Percentiles rank a stretch among this genome's conserved stretches.
Conservation (phyloP, 1,140 invertebrate genomes). For the Gonioctena quinquepunctata region DNA sequence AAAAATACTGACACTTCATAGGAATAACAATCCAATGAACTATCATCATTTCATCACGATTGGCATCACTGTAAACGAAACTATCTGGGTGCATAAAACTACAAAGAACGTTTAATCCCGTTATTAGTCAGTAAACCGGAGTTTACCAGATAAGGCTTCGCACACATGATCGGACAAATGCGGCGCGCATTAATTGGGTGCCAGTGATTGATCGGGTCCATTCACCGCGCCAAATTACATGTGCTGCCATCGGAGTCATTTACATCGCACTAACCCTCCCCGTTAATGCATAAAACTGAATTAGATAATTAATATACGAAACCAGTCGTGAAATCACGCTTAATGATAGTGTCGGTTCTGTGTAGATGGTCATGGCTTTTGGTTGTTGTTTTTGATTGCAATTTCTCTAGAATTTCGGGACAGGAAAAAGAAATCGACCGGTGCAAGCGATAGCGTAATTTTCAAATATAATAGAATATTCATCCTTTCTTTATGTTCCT, state of each 20-base stretch:
- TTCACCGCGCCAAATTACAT: conserved; percentile 4
- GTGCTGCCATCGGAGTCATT: background rate
- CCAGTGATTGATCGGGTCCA: background rate
- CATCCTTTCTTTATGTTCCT: too few relatives aligned
- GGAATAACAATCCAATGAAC: too few relatives aligned
- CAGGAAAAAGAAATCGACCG: too few relatives aligned
- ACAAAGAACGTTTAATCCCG: background rate
- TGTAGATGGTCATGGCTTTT: too few relatives aligned
- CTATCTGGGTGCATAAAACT: background rate
- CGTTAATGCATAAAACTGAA: background rate
- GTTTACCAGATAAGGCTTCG: background rate
- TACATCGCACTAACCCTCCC: background rate
- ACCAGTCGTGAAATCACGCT: background rate
- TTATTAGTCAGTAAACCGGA: background rate
- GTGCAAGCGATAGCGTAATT: too few relatives aligned
- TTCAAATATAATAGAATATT: too few relatives aligned
- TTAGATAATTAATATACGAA: background rate
- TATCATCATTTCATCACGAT: too few relatives aligned
- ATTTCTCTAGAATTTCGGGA: too few relatives aligned
- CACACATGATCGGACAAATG: background rate
- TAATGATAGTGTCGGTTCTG: background rate
- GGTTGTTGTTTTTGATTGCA: too few relatives aligned
- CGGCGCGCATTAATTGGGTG: background rate
- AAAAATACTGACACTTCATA: too few relatives aligned
- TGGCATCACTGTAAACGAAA: background rate